Base-by-base conservation (phyloP, 2,797 vertebrate genomes). In the Lagorchestes hirsutus region DNA sequence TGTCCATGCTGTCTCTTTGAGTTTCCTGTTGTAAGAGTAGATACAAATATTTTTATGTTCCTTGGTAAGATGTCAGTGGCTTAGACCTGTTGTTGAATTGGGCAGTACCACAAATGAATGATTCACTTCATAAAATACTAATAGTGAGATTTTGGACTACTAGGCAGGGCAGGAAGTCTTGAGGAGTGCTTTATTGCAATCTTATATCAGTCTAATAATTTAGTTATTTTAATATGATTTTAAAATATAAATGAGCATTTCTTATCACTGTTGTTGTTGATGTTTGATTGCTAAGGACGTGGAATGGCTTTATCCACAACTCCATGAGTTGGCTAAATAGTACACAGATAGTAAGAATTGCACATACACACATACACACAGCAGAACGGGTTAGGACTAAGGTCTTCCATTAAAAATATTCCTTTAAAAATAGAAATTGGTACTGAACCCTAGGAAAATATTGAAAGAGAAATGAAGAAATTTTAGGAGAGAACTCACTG, bases 31-130 rank as follows among this genome's bases (percentile, higher is more conserved):
- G 94, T 96, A 98, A 94, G 92, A 50, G 54, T 59, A 92, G 90
- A 96, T 57, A 91, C 91, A 97, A 98, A 97, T 96, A 97, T 98
- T 96, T 98, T 98, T 98, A 96, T 97, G 93, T 57, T 98, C 16
- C 67, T 46, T 82, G n/a, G n/a, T 40, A 40, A 24, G 18, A 46
- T 82, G 67, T 40, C 18, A 82, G 9, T n/a, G 24, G 1, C 6
- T 82, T 82, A 40, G n/a, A 46, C 67, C 74, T 91, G 93, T 16
- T 95, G 28, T 94, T 14, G 27, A 94, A 91, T 18, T 54, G 46
- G 91, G 11, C 34, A 58, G 67, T 52, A 82, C 18, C 28, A 31
- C 52, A 90, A 18, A 16, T 57, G 62, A 96, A 27, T n/a, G 18
- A 22, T 93, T 58, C n/a, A 56, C 14, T 12, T 93, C 46, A 10